Conservation (phyloP, 2,797 vertebrate genomes). For the Anguilla pacifica region DNA sequence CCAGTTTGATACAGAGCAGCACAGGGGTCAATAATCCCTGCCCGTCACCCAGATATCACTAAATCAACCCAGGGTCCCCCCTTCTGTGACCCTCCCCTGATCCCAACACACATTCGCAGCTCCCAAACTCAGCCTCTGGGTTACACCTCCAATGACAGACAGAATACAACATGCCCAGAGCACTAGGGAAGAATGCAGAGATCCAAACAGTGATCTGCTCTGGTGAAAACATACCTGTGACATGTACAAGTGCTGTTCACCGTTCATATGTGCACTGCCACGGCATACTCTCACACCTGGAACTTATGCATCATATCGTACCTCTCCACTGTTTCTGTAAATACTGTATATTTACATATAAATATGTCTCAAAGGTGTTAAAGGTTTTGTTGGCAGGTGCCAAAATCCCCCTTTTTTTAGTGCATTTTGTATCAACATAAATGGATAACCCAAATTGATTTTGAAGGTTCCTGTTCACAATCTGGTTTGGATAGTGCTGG, state of each 20-base stretch:
- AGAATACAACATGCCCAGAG: constrained; percentile 10
- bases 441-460: background rate
- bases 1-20: background rate
- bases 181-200: background rate
- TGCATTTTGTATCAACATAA: background rate
- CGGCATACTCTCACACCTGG: constrained; percentile 46
- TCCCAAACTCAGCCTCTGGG: background rate
- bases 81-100: background rate
- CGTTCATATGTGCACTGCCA: background rate
- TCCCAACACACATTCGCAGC: background rate
- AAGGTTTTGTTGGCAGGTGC: background rate
- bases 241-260: background rate
- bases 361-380: constrained; percentile 22
- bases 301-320: background rate
- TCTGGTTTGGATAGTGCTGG: background rate
- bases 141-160: background rate
- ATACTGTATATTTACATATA: constrained; percentile 44
- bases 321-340: constrained; percentile 34
- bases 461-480: background rate
- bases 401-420: background rate
- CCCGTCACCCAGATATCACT: background rate
- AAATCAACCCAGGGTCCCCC: background rate
- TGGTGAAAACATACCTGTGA: background rate
- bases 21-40: background rate
- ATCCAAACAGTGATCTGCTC: background rate